A percentile compares a stretch with the other conserved stretches of the same genome.
Conservation (phyloP, 1,140 invertebrate species). For the Tetramorium parvispinum region DNA sequence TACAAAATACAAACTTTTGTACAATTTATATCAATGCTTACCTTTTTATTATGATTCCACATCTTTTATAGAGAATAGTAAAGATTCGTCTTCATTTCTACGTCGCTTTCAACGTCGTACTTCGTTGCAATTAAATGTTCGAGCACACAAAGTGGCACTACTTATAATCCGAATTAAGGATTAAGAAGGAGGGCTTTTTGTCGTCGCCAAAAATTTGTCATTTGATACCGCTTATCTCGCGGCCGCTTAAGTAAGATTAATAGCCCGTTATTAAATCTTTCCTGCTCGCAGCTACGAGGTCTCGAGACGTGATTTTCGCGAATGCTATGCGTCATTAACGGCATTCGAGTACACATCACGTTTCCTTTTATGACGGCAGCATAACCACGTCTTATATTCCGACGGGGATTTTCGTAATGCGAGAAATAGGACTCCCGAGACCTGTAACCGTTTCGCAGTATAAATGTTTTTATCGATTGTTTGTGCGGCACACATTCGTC, state of each 20-base stretch:
- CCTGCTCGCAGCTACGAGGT: background rate
- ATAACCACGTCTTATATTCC: constrained; percentile 22
- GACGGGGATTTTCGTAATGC: constrained; percentile 33
- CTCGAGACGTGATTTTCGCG: background rate
- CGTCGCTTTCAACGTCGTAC: background rate
- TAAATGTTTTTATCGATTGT: constrained; percentile 61
- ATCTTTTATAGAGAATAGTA: constrained; percentile 1
- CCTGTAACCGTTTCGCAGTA: constrained; percentile 33
- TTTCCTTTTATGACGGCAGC: constrained; percentile 49
- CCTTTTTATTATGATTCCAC: background rate
- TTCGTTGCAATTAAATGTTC: background rate
- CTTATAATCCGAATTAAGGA: constrained; percentile 3
- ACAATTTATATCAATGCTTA: background rate
- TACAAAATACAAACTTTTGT: background rate
- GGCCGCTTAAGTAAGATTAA: constrained; percentile 50
- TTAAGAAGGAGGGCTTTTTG: background rate
- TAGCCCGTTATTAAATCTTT: constrained; percentile 25
- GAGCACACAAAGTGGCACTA: background rate
- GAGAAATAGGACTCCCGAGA: constrained; percentile 57
- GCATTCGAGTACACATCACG: background rate
- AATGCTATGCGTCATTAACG: constrained; percentile 27
- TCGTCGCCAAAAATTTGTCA: constrained; percentile 39
- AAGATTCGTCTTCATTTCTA: background rate
- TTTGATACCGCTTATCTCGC: background rate
- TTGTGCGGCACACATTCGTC: constrained; percentile 40